These are phyloP conservation scores for Leptinotarsa texana DNA, from an alignment of 1,140 invertebrate genomes.

Conservation along the genomic window DNA sequence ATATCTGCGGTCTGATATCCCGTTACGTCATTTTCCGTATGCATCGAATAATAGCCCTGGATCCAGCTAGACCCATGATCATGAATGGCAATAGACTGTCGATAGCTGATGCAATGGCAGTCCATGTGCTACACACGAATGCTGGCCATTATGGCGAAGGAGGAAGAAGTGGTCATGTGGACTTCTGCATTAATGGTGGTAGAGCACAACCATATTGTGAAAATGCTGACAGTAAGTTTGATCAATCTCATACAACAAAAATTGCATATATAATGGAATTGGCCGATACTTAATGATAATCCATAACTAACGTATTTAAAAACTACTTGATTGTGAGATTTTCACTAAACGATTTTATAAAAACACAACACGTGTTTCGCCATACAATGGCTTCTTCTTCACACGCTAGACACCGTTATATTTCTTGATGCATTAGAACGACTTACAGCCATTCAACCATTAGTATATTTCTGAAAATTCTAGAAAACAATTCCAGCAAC, in stretches of 20 bases:
- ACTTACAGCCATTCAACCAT: too few species aligned
- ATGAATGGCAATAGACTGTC: conserved; percentile 66
- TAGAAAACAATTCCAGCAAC: too few species aligned
- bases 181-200: conserved; percentile 77
- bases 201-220: conserved; percentile 73
- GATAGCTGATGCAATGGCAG: conserved; percentile 70
- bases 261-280: too few species aligned
- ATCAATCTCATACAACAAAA: neutral
- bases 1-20: conserved; percentile 74
- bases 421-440: too few species aligned
- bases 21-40: conserved; percentile 67
- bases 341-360: too few species aligned
- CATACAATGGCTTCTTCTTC: too few species aligned
- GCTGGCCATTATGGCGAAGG: conserved; percentile 74
- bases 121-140: conserved; percentile 76
- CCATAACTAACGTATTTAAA: too few species aligned
- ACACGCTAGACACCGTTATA: too few species aligned
- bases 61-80: conserved; percentile 73
- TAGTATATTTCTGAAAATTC: too few species aligned
- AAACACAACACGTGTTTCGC: too few species aligned
- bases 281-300: too few species aligned
- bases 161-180: conserved; percentile 69
- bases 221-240: conserved; percentile 66
- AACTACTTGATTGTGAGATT: too few species aligned
- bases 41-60: conserved; percentile 69